Percentiles rank a stretch among this genome's conserved stretches.
Evolutionary conservation across 1,140 invertebrate species (phyloP).

Genomic region (Conopomorpha cramerella): DNA sequence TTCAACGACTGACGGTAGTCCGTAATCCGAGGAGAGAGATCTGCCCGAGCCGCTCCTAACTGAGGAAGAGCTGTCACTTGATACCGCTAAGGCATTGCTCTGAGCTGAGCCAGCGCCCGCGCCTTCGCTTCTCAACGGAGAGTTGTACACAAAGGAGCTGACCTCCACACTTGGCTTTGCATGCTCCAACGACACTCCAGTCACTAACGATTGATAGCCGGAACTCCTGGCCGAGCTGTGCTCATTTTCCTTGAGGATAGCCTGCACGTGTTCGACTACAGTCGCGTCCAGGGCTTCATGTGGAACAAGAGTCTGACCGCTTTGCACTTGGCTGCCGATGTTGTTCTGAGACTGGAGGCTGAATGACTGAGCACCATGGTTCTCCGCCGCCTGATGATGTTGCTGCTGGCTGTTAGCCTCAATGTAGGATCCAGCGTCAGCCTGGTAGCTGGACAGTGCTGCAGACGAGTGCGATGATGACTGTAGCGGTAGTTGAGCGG

Average conservation of each 20-base stretch:
- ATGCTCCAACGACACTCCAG: conserved; percentile 35
- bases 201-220: conserved; percentile 35
- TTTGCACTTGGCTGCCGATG: no score
- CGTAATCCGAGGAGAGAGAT: conserved; percentile 11
- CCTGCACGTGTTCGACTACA: conserved; percentile 26
- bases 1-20: conserved; percentile 8
- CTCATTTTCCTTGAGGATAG: conserved; percentile 37
- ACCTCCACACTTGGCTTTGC: conserved; percentile 42
- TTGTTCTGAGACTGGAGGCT: no score
- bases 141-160: conserved; percentile 35
- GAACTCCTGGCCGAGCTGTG: conserved; percentile 29
- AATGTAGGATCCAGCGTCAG: conserved; percentile 28
- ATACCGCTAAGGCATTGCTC: neutral
- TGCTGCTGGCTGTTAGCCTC: neutral
- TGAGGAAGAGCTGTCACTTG: conserved; percentile 10
- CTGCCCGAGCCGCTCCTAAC: conserved; percentile 1
- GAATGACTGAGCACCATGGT: no score
- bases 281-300: conserved; percentile 32
- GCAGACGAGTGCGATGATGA: conserved; percentile 6
- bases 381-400: neutral
- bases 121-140: conserved; percentile 8
- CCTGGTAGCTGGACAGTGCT: conserved; percentile 25
- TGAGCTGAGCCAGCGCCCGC: neutral
- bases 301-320: conserved; percentile 16
- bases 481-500: conserved; percentile 13